Evolutionary conservation across 2,888 invertebrate species (phyloP).

Genomic region (Sisyra terminalis): DNA sequence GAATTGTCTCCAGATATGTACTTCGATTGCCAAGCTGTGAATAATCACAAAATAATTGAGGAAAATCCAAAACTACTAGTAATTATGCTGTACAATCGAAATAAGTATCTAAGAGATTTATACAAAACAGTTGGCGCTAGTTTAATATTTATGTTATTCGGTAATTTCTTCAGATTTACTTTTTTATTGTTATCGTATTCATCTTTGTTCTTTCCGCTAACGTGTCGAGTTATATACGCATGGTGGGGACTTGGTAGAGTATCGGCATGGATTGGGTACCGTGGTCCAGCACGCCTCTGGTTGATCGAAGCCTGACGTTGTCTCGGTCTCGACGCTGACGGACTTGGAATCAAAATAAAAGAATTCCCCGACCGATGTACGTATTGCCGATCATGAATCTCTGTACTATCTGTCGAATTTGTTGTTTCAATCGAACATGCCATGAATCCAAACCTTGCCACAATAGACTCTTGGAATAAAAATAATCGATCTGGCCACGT

Average conservation of each 20-base stretch:
- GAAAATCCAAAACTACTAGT: too few relatives aligned
- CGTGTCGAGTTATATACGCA: slow-evolving; percentile 78
- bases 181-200: slow-evolving; percentile 43
- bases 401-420: slow-evolving; percentile 22
- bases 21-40: too few relatives aligned
- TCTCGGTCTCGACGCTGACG: slow-evolving; percentile 35
- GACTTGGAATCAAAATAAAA: slow-evolving; percentile 74
- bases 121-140: too few relatives aligned
- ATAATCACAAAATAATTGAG: too few relatives aligned
- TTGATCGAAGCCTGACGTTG: slow-evolving; percentile 21
- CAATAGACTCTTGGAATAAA: slow-evolving; percentile 76
- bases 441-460: slow-evolving; percentile 82
- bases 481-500: slow-evolving; percentile 59
- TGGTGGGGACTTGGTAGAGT: slow-evolving; percentile 66
- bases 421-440: slow-evolving; percentile 53
- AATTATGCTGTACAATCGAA: too few relatives aligned
- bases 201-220: slow-evolving; percentile 68
- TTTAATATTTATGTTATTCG: slow-evolving; percentile 4
- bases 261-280: slow-evolving; percentile 50
- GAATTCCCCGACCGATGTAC: slow-evolving; percentile 95
- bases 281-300: slow-evolving; percentile 14
- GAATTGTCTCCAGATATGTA: too few relatives aligned
- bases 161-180: slow-evolving; percentile 24
- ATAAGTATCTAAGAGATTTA: too few relatives aligned
- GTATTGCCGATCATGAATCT: slow-evolving; percentile 60